A percentile compares a stretch with the other conserved stretches of the same genome.
These are phyloP conservation scores for Acronicta leporina DNA, from an alignment of 2,888 invertebrate species.

Conservation along the genomic window DNA sequence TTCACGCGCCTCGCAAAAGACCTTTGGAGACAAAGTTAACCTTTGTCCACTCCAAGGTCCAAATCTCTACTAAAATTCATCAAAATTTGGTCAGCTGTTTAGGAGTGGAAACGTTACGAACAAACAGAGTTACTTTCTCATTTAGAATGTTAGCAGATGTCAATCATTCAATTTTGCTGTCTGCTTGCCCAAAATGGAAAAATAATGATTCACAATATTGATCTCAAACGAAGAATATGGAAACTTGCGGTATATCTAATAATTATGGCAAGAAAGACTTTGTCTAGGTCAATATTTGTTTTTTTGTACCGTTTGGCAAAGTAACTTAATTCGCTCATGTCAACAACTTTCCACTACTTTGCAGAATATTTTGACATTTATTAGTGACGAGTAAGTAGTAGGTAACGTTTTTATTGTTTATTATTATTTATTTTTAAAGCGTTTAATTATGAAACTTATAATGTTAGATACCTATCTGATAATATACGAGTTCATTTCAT, in stretches of 20 bases:
- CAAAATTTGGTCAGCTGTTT: too few relatives aligned
- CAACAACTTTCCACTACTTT: slow-evolving; percentile 5
- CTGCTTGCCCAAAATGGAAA: not conserved
- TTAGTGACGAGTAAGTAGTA: too few relatives aligned
- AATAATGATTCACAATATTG: not conserved
- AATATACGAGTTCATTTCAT: not conserved
- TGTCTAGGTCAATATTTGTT: slow-evolving; percentile 1
- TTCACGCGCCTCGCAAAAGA: too few relatives aligned
- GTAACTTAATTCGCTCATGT: slow-evolving; percentile 1
- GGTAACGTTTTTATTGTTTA: too few relatives aligned
- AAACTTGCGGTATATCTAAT: not conserved
- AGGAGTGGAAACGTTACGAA: too few relatives aligned
- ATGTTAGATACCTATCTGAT: not conserved
- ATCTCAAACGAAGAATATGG: not conserved
- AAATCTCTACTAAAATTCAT: too few relatives aligned
- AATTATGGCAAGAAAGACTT: slow-evolving; percentile 1
- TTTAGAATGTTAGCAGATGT: not conserved
- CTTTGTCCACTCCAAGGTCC: too few relatives aligned
- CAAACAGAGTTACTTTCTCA: too few relatives aligned
- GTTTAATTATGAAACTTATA: not conserved
- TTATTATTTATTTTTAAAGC: not conserved
- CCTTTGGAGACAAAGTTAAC: too few relatives aligned
- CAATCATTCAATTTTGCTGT: not conserved
- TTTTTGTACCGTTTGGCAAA: not conserved
- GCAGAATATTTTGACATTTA: not conserved